Evolutionary conservation across 2,888 invertebrate species (phyloP).

Genomic region (Brachyopa scutellaris): DNA sequence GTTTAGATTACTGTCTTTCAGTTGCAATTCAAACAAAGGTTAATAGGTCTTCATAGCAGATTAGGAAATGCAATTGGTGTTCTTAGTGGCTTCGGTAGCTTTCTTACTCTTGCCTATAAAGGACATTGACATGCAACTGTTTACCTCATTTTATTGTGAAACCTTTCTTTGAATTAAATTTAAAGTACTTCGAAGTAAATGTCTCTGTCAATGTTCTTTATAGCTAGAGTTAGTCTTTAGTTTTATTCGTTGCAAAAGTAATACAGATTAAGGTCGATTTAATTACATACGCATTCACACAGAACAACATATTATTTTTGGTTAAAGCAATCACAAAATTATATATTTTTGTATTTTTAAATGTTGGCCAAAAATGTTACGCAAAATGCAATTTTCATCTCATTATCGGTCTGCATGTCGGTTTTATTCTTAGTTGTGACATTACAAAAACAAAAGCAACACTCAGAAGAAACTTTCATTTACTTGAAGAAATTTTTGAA

Average conservation of each 20-base stretch:
- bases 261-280: not conserved
- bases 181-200: no score
- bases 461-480: slow-evolving; percentile 79
- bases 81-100: not conserved
- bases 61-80: slow-evolving; percentile 3
- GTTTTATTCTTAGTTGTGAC: no score
- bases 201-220: not conserved
- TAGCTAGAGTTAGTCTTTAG: not conserved
- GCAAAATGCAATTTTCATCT: not conserved
- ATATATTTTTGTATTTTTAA: not conserved
- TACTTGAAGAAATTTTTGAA: slow-evolving; percentile 99
- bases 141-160: no score
- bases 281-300: slow-evolving; percentile 16
- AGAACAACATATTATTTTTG: slow-evolving; percentile 2
- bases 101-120: not conserved
- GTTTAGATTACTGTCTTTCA: not conserved
- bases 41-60: slow-evolving; percentile 12
- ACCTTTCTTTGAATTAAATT: no score
- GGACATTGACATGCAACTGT: not conserved
- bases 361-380: not conserved
- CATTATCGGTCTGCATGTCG: no score
- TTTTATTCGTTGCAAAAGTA: not conserved
- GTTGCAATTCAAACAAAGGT: slow-evolving; percentile 5
- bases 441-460: slow-evolving; percentile 38
- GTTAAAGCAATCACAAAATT: slow-evolving; percentile 21